phyloP scores from a whole-genome alignment of 2,113 vertebrate genomes.

The Tauraco erythrolophus region DNA sequence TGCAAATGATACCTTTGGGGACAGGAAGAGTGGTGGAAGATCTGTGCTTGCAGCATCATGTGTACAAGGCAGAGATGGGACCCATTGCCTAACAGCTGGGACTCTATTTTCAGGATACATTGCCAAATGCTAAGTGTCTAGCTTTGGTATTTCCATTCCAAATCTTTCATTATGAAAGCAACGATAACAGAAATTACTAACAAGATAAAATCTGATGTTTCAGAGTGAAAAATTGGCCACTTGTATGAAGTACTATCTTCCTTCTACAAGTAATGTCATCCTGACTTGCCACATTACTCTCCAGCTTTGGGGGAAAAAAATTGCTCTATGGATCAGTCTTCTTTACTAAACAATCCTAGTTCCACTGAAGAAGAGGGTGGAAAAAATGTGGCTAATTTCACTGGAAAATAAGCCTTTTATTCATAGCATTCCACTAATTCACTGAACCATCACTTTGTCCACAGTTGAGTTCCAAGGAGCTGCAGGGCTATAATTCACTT shows the following conservation, averaged over 20 bases:
- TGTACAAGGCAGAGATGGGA: neutral
- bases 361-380: neutral
- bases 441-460: neutral
- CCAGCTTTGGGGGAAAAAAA: neutral
- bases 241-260: neutral
- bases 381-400: neutral
- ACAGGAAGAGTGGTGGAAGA: neutral
- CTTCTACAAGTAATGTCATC: neutral
- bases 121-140: neutral
- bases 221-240: neutral
- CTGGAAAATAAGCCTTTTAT: neutral
- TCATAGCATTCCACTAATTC: neutral
- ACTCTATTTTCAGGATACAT: neutral
- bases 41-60: neutral
- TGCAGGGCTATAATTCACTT: neutral
- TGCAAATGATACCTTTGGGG: neutral
- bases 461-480: neutral
- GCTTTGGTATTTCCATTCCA: neutral
- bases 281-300: neutral
- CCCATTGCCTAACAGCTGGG: neutral
- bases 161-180: neutral
- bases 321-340: neutral
- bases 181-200: neutral
- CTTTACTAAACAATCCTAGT: neutral
- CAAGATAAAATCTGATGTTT: neutral